These are phyloP conservation scores for Lagocephalus sceleratus DNA, from an alignment of 2,797 vertebrate species.

Conservation along the genomic window DNA sequence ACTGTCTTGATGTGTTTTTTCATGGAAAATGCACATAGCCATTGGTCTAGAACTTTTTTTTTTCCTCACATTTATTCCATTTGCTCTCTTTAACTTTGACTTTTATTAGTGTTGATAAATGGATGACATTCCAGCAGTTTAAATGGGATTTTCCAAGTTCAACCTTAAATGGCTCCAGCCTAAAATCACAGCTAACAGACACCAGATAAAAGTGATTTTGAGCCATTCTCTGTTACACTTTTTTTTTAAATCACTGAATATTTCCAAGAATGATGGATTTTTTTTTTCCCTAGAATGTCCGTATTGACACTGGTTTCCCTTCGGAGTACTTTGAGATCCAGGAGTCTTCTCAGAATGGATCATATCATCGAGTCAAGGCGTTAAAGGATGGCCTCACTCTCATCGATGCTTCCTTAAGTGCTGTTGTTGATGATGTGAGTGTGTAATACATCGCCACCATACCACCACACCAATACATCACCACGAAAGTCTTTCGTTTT, in stretches of 20 bases:
- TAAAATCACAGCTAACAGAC: conserved; percentile 13
- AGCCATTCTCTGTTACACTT: background rate
- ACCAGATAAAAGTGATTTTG: conserved; percentile 15
- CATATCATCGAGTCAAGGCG: conserved; percentile 82
- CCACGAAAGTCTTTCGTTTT: background rate
- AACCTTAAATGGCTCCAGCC: conserved; percentile 8
- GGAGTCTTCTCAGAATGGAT: conserved; percentile 88
- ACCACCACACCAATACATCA: conserved; percentile 16
- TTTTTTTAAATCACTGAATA: conserved; percentile 16
- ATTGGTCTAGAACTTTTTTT: background rate
- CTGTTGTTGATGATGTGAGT: conserved; percentile 86
- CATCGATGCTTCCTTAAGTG: conserved; percentile 81
- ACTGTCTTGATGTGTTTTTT: background rate
- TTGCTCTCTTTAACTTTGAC: background rate
- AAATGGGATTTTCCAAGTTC: background rate
- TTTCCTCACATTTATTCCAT: background rate
- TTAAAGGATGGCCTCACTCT: conserved; percentile 80
- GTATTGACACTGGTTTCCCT: conserved; percentile 80
- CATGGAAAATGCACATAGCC: too few relatives aligned
- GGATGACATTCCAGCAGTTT: background rate
- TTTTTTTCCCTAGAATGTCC: conserved; percentile 81
- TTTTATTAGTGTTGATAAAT: conserved; percentile 1
- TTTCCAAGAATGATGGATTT: conserved; percentile 2
- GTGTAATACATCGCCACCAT: conserved; percentile 5
- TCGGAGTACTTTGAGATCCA: conserved; percentile 83